These are phyloP conservation scores for Columba guinea DNA, from an alignment of 2,797 vertebrate genomes.

Conservation along the genomic window DNA sequence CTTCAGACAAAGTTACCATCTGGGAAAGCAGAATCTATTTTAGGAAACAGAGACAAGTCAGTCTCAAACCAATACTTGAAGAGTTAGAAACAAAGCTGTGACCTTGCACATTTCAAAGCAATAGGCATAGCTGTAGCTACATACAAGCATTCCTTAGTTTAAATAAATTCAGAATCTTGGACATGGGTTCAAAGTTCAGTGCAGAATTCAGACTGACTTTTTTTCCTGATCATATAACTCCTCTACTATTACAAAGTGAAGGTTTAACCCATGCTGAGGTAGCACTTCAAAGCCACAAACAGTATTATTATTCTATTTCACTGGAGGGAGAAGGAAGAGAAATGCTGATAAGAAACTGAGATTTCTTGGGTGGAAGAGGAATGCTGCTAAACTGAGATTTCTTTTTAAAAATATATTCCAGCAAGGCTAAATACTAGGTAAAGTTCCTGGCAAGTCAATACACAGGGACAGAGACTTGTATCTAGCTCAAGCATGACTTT, in stretches of 20 bases:
- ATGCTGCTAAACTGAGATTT: not conserved
- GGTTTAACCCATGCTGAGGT: not conserved
- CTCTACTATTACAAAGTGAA: not conserved
- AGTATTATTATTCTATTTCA: not conserved
- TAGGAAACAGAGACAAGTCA: slow-evolving; percentile 9
- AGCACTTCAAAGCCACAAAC: not conserved
- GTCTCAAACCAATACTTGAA: not conserved
- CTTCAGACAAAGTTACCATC: slow-evolving; percentile 11
- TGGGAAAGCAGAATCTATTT: slow-evolving; percentile 43
- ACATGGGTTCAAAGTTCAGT: not conserved
- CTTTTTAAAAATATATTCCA: not conserved
- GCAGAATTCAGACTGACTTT: not conserved
- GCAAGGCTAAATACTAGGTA: not conserved
- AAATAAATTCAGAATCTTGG: not conserved
- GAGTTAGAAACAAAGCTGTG: slow-evolving; percentile 23
- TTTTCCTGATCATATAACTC: not conserved
- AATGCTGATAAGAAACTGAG: not conserved
- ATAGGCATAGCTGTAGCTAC: not conserved
- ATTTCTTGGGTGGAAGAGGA: not conserved
- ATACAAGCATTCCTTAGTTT: not conserved
- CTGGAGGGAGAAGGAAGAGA: not conserved
- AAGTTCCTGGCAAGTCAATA: not conserved
- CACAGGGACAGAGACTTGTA: not conserved
- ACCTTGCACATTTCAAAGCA: slow-evolving; percentile 32
- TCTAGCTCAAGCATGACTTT: not conserved